Evolutionary conservation across 2,113 vertebrate genomes (phyloP), one percentile per base, ranked within the genome.

Genomic region (Burhinus bistriatus): DNA sequence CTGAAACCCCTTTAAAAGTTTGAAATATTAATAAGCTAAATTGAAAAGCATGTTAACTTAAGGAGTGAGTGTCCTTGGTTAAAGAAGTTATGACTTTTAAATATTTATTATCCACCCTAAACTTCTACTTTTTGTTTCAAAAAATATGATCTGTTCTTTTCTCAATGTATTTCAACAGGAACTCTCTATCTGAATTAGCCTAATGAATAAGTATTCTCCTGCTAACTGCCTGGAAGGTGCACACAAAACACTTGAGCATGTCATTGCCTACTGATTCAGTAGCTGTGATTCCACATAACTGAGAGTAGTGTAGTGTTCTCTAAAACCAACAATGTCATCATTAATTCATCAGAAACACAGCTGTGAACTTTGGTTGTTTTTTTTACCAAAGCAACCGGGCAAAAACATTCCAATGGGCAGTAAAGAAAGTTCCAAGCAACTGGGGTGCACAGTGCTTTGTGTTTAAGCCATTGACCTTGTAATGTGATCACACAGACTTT

Each of bases 321-420:
- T 90, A 88, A 96, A 95, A 88, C 68, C 93, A 94, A 89, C 90
- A 93, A 40, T 96, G 95, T 96, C 94, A 94, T 89, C 78, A 87
- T 87, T 87, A 97, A 96, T 97, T 95, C 59, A 64, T 96, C 95
- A 96, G 86, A 95, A 96, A 57, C 87, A 82, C 79, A 94, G 70
- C 73, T 97, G 47, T 87, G 93, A 91, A 71, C 95, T 93, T 80
- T 42, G 61, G 15, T 38, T 55, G 51, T 44, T 71, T 91, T 70
- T 95, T 94, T 95, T 75, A 49, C 61, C 68, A 89, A 93, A 83
- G 75, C 66, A 92, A 87, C 40, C 2, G 2, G 90, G 75, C 77
- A 96, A 95, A 96, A 96, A 83, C 86, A 95, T 94, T 93, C 93
- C 95, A 90, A 16, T 49, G 69, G 87, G 92, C 51, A n/a, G 25